Percentiles rank a stretch among this genome's conserved stretches.
Conservation (phyloP, 2,113 vertebrate species). For the Lycaon pictus region DNA sequence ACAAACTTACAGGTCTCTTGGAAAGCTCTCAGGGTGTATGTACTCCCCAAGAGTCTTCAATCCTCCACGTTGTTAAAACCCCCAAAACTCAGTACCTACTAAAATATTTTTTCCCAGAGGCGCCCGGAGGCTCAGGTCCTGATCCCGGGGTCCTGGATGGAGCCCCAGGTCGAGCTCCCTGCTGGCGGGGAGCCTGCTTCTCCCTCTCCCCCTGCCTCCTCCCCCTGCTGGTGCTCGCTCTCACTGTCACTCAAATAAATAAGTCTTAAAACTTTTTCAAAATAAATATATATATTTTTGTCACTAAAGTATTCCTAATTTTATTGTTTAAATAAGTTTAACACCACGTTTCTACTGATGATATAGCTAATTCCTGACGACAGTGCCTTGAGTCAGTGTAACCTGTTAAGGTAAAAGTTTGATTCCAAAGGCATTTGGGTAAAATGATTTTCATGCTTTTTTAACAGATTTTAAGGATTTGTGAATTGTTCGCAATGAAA, state of each 20-base stretch:
- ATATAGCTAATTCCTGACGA: conserved; percentile 34
- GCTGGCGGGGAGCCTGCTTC: too few relatives aligned
- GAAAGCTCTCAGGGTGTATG: neutral
- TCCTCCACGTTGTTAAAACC: neutral
- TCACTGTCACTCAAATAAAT: too few relatives aligned
- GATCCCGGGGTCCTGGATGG: too few relatives aligned
- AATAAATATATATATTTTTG: neutral
- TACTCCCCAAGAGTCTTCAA: neutral
- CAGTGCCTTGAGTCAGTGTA: neutral
- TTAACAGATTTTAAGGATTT: neutral
- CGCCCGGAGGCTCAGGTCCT: too few relatives aligned
- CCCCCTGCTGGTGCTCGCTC: too few relatives aligned
- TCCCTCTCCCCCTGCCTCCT: too few relatives aligned
- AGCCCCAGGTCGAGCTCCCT: too few relatives aligned
- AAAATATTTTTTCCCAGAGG: neutral
- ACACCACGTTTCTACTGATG: neutral
- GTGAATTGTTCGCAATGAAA: neutral
- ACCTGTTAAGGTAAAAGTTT: neutral
- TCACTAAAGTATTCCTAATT: neutral
- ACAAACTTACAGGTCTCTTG: neutral
- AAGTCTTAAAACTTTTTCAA: neutral
- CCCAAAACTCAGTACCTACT: neutral
- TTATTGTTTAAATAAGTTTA: conserved; percentile 14
- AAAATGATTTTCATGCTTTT: conserved; percentile 25
- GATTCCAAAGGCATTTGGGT: neutral